Evolutionary conservation across 2,113 vertebrate genomes (phyloP), one percentile per base, ranked within the genome.

Genomic region (Serinus canaria): DNA sequence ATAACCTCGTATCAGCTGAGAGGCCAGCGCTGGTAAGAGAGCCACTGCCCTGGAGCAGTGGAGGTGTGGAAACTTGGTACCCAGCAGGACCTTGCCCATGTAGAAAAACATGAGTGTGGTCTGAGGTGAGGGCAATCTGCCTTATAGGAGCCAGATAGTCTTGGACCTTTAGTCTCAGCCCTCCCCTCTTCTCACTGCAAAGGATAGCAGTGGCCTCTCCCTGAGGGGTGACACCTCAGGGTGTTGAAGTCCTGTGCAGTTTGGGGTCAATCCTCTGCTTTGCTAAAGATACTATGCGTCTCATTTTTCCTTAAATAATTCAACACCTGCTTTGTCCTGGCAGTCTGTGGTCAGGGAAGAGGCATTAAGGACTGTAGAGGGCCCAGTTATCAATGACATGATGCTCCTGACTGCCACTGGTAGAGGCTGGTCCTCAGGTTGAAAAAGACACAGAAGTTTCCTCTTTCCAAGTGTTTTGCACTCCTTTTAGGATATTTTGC

Each of bases 1-100:
- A 39, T 1, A 52, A 25, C 27, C 64, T 67, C 0, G 0, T 4
- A 22, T 22, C 3, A 5, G 50, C 41, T 46, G 47, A 70, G 68
- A 74, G 25, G 22, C 18, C 23, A 69, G 37, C 17, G 4, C 64
- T 74, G 37, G 41, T n/a, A 20, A 39, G 27, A 72, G 28, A n/a
- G 25, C 11, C 28, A 15, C 10, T 73, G 50, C 31, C 31, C 22
- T 53, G 23, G 7, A 76, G 37, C 24, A 69, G 3, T 10, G 63
- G 39, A 52, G 37, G 11, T 52, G 23, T 75, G 52, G 77, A 80
- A 77, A 28, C 16, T 28, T 69, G 50, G 35, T 67, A 62, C 8
- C 31, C 53, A 77, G 49, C 21, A 69, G 31, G 24, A 68, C 46
- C 39, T 82, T 56, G 24, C 28, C 27, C n/a, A 8, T 9, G 30